Evolutionary conservation across 2,797 vertebrate genomes (phyloP), one percentile per base, ranked within the genome.

Genomic region (Cyprinella venusta): DNA sequence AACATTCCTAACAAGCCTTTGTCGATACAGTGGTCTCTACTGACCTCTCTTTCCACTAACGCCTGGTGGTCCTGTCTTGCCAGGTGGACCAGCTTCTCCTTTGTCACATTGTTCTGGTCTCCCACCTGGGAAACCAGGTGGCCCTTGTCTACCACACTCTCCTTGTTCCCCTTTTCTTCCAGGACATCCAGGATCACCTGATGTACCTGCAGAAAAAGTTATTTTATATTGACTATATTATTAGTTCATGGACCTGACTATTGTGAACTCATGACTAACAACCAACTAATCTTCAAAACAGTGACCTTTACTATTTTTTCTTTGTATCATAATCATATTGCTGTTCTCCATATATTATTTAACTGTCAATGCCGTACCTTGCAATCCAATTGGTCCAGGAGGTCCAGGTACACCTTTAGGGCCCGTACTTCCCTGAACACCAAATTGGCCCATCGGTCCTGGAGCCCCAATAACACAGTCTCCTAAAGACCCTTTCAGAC

Each of bases 401-500:
- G 86, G 80, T 1, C 95, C 95, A 1, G 91, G 93, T 4, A 93
- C 90, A 77, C 95, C 95, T 90, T 95, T 94, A 52, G 92, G 89
- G 50, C 95, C 95, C 33, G 24, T 84, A 72, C 65, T 36, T 7
- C 95, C 95, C 0, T 0, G 16, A 45, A 68, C 33, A 4, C 95
- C 95, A 2, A 65, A 83, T 1, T 88, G 84, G 8, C 95, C 95
- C 1, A 80, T 54, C 2, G 88, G 86, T 36, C 95, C 95, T 6
- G 75, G 52, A 1, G 80, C 78, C 10, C 94, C 94, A 0, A 85
- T 45, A 21, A 61, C 71, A 72, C 80, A 77, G 26, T 94, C 86
- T 19, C 94, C 94, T 45, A 45, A 52, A 36, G 77, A 85, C 38
- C 94, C 94, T 4, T 84, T 88, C 24, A 94, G 88, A 42, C 94